phyloP scores from a whole-genome alignment of 2,113 vertebrate genomes.

The Paralichthys olivaceus region DNA sequence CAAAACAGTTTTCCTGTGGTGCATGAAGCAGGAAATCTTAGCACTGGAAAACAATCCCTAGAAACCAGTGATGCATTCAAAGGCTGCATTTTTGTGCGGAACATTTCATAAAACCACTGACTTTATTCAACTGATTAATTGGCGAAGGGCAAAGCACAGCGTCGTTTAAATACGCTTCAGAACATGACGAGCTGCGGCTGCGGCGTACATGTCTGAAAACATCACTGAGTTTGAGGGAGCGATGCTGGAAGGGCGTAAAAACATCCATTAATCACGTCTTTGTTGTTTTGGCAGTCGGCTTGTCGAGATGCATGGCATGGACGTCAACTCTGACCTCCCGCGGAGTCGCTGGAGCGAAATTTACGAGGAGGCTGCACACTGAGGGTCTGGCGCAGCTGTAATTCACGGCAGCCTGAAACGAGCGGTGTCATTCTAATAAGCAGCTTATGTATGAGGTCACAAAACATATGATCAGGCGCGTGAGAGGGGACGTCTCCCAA shows the following conservation, averaged over 20 bases:
- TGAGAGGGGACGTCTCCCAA: background rate
- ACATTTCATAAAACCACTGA: background rate
- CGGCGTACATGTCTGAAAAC: constrained; percentile 46
- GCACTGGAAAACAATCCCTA: background rate
- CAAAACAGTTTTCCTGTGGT: background rate
- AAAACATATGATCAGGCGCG: background rate
- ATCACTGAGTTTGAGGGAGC: constrained; percentile 64
- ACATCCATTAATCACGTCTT: constrained; percentile 72
- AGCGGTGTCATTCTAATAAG: constrained; percentile 29
- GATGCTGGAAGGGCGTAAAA: constrained; percentile 54
- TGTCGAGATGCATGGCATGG: constrained; percentile 59
- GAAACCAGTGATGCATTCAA: constrained; percentile 20
- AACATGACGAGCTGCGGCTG: constrained; percentile 45
- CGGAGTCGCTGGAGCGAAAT: constrained; percentile 38
- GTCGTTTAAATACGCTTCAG: constrained; percentile 45
- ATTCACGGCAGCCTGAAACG: constrained; percentile 43
- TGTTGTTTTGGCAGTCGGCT: constrained; percentile 66
- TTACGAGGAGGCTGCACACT: constrained; percentile 49
- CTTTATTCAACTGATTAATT: constrained; percentile 41
- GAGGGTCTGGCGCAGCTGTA: constrained; percentile 11
- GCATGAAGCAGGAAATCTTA: background rate
- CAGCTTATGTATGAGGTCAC: constrained; percentile 45
- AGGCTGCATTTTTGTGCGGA: constrained; percentile 15
- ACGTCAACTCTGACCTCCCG: constrained; percentile 68
- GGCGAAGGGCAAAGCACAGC: constrained; percentile 23